These are phyloP conservation scores for Pseudomugil tenellus DNA, from an alignment of 2,797 vertebrate species.

Conservation along the genomic window DNA sequence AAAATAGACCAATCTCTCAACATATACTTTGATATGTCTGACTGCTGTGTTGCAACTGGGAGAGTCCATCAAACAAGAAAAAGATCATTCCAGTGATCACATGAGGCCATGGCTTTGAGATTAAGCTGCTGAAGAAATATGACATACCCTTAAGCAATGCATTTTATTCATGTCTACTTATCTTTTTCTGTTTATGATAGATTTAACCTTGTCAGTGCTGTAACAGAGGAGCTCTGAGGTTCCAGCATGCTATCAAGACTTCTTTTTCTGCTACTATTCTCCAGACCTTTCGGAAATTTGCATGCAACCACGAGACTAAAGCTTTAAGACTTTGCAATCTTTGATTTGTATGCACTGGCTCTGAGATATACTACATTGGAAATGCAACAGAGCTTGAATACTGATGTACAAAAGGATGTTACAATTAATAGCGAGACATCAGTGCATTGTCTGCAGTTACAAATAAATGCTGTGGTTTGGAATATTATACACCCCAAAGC, in stretches of 20 bases:
- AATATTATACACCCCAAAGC: too few relatives aligned
- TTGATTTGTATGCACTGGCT: neutral
- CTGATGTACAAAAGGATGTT: slow-evolving; percentile 14
- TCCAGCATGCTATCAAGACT: slow-evolving; percentile 24
- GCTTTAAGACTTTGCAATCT: slow-evolving; percentile 1
- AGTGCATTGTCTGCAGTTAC: neutral
- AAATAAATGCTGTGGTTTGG: neutral
- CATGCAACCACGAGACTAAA: slow-evolving; percentile 14
- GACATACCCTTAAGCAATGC: slow-evolving; percentile 7
- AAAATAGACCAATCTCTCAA: slow-evolving; percentile 4
- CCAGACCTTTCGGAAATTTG: slow-evolving; percentile 16
- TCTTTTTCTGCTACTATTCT: too few relatives aligned
- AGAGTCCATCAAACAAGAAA: slow-evolving; percentile 4
- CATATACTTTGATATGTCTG: neutral
- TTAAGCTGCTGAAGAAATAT: slow-evolving; percentile 17
- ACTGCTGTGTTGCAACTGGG: neutral
- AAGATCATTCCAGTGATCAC: slow-evolving; percentile 42
- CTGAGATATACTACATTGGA: neutral
- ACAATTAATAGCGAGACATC: slow-evolving; percentile 2
- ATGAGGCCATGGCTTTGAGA: slow-evolving; percentile 32
- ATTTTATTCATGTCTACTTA: neutral
- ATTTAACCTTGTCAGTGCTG: slow-evolving; percentile 10
- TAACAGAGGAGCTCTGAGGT: slow-evolving; percentile 23
- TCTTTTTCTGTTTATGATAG: neutral
- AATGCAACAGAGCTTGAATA: slow-evolving; percentile 6